phyloP scores from a whole-genome alignment of 2,888 invertebrate species.

The Oxytorus armatus region DNA sequence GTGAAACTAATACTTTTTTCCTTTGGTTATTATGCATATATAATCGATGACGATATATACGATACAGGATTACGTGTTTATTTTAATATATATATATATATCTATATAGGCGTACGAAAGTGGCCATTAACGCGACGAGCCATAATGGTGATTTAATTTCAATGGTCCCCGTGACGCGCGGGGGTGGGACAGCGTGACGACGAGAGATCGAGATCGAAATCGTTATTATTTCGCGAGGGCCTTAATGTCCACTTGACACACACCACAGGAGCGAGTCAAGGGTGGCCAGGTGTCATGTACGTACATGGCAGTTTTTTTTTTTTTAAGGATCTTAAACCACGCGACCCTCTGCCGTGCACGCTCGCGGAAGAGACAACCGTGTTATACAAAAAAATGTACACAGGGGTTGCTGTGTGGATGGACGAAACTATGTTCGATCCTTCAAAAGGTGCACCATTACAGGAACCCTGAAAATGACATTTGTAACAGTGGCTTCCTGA shows the following conservation, averaged over 20 bases:
- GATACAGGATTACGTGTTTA: neutral
- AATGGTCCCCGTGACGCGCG: constrained; percentile 25
- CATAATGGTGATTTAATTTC: constrained; percentile 82
- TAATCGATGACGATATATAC: constrained; percentile 37
- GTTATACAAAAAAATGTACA: neutral
- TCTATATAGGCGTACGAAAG: too few species aligned
- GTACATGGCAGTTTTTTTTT: constrained; percentile 21
- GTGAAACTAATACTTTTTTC: constrained; percentile 38
- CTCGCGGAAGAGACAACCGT: neutral
- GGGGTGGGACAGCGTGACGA: constrained; percentile 64
- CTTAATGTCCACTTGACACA: constrained; percentile 82
- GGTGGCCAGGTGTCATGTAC: constrained; percentile 60
- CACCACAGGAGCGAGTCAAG: constrained; percentile 63
- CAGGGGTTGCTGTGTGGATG: too few species aligned
- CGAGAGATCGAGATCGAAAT: constrained; percentile 72
- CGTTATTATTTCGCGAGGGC: constrained; percentile 65
- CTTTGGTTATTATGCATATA: constrained; percentile 28
- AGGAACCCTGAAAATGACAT: neutral
- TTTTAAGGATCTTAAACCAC: constrained; percentile 9
- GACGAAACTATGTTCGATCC: neutral
- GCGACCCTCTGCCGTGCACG: constrained; percentile 1
- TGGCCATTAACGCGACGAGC: constrained; percentile 72
- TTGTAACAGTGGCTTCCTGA: neutral
- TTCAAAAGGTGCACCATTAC: neutral
- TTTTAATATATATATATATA: constrained; percentile 11